A percentile compares a stretch with the other conserved stretches of the same genome.
Conservation (phyloP, 1,140 invertebrate genomes). For the Argopecten irradians region DNA sequence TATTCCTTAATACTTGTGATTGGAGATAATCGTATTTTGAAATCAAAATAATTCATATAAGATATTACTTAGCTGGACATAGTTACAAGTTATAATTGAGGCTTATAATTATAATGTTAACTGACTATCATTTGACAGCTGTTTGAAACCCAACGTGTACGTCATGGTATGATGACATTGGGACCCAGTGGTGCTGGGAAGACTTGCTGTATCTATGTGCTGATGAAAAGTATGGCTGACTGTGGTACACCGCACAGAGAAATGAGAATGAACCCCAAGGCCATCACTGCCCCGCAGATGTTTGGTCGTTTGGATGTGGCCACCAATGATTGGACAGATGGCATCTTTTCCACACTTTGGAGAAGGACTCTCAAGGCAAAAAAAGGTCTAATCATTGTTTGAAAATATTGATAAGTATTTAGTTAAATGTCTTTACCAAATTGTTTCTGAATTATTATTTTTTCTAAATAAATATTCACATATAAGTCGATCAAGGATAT, state of each 20-base stretch:
- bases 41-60: no score
- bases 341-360: constrained; percentile 97
- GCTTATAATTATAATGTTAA: no score
- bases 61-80: no score
- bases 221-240: constrained; percentile 85
- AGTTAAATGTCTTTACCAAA: no score
- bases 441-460: no score
- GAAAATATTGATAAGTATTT: neutral
- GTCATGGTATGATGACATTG: constrained; percentile 97
- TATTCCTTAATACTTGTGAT: no score
- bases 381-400: constrained; percentile 79
- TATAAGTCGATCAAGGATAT: no score
- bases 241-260: constrained; percentile 80
- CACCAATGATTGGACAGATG: constrained; percentile 99
- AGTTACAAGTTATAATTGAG: no score
- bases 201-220: constrained; percentile 92
- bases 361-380: constrained; percentile 94
- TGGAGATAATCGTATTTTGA: no score
- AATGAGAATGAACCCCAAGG: constrained; percentile 99
- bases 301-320: constrained; percentile 96
- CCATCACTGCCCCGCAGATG: constrained; percentile 98
- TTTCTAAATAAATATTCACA: no score
- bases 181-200: constrained; percentile 91
- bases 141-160: constrained; percentile 95
- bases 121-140: constrained; percentile 83